phyloP scores from a whole-genome alignment of 2,113 vertebrate genomes.

The Talpa occidentalis region DNA sequence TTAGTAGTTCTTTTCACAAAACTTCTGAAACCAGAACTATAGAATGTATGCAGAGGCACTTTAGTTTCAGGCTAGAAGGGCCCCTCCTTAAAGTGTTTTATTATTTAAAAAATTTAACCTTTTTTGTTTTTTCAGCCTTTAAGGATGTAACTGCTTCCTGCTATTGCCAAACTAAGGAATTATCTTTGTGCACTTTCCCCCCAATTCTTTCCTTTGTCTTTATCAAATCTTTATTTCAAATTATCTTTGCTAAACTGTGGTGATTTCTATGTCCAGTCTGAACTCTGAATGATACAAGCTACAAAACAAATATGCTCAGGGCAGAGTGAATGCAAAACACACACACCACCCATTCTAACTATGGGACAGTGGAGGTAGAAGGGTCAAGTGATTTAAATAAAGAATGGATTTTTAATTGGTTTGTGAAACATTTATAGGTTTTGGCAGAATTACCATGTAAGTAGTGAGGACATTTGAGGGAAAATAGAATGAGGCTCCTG shows the following conservation, averaged over 20 bases:
- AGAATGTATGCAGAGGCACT: background rate
- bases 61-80: background rate
- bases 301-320: background rate
- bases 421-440: background rate
- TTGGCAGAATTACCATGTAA: background rate
- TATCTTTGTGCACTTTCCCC: background rate
- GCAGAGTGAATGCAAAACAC: background rate
- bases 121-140: background rate
- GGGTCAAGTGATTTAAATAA: background rate
- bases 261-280: background rate
- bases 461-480: background rate
- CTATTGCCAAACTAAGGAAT: background rate
- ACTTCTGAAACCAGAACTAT: background rate
- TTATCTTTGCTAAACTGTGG: background rate
- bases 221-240: background rate
- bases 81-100: background rate
- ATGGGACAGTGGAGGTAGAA: background rate
- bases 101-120: background rate
- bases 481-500: background rate
- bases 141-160: background rate
- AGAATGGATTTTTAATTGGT: background rate
- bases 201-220: background rate
- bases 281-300: background rate
- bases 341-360: background rate
- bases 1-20: background rate